phyloP scores from a whole-genome alignment of 1,140 invertebrate species.

The Doryteuthis pealeii region DNA sequence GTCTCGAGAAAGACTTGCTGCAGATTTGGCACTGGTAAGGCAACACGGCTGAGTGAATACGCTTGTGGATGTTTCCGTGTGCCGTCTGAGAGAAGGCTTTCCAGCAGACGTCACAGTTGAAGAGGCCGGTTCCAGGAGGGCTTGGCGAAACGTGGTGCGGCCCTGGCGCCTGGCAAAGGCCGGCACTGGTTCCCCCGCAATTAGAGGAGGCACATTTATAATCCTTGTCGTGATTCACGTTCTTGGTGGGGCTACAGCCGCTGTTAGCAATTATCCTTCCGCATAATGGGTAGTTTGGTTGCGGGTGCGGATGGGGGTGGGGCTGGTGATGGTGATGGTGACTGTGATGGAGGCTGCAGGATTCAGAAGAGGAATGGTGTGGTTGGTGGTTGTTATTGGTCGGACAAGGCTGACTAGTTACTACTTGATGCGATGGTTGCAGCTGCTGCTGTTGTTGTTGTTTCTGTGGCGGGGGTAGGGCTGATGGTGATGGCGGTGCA shows the following conservation, averaged over 20 bases:
- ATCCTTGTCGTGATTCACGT: neutral
- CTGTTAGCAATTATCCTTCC: neutral
- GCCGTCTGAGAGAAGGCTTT: neutral
- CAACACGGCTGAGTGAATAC: slow-evolving; percentile 1
- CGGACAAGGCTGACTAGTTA: neutral
- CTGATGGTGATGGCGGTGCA: slow-evolving; percentile 82
- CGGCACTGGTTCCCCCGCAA: neutral
- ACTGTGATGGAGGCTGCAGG: too few species aligned
- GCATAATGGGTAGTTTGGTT: too few species aligned
- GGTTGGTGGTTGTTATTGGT: neutral
- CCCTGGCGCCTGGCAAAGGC: too few species aligned
- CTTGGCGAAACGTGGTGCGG: neutral
- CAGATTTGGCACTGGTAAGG: slow-evolving; percentile 11
- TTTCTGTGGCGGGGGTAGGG: slow-evolving; percentile 73
- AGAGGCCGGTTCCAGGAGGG: neutral
- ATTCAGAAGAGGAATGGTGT: too few species aligned
- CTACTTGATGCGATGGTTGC: neutral
- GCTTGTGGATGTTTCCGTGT: neutral
- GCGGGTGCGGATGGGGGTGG: too few species aligned
- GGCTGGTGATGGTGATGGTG: too few species aligned
- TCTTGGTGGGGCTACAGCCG: neutral
- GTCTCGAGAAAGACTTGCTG: neutral
- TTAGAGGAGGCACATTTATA: neutral
- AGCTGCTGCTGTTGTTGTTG: slow-evolving; percentile 79
- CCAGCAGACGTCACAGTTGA: neutral